Base-by-base conservation (phyloP, 1,140 invertebrate genomes). In the Bombus huntii region DNA sequence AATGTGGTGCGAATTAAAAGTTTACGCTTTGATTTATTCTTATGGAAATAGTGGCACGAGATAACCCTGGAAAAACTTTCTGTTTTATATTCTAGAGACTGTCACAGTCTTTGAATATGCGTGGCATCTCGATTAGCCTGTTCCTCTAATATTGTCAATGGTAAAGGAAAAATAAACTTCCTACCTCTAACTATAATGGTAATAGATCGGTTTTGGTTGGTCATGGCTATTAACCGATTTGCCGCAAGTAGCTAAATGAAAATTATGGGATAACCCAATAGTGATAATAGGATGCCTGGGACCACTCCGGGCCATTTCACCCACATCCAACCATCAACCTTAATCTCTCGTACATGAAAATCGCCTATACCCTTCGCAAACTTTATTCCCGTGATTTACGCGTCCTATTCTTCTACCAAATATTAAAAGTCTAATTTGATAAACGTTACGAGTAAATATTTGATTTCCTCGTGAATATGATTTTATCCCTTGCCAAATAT, bases 241-340 rank as follows among this genome's bases (percentile, higher is more conserved):
- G 22, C 25, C 39, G 31, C 71, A 77, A 76, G n/a, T 53, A 70
- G 34, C 65, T 83, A 78, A 76, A 78, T 42, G 73, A 83, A 83
- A 78, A 70, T 83, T 77, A 78, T 78, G 74, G 74, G 74, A 9
- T 76, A 37, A 77, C 34, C 47, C 44, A 31, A 42, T 83, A 25
- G 57, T 37, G 39, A 70, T 83, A 83, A 83, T 78, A 53, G 57
- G 74, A 47, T 83, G 15, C 59, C 44, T 57, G 42, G 81, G 72
- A 66, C 62, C 62, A 65, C 42, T 81, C 57, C 57, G n/a, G 42
- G 25, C 42, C n/a, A 44, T 76, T 68, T 34, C 42, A 3, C 42
- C 70, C 3, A 25, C 28, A 28, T 44, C 8, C n/a, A 47, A n/a
- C n/a, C 31, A 28, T 42, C 25, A 62, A 57, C 53, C 42, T 75